Conservation (phyloP, 37 sponge, comb jelly and placozoan genomes). For the Ephydatia muelleri region DNA sequence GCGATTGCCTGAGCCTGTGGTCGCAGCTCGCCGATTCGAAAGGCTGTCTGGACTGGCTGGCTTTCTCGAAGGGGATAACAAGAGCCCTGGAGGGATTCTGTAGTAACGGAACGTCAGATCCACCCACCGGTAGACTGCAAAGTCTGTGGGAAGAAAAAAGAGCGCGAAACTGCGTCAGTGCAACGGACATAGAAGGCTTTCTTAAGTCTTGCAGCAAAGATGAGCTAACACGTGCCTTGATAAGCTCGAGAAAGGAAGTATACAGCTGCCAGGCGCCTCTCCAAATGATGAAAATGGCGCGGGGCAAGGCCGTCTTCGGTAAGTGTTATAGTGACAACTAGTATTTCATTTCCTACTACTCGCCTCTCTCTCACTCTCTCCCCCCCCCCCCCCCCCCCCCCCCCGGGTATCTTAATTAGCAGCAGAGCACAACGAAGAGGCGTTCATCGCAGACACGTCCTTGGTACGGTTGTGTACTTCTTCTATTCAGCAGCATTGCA, state of each 20-base stretch:
- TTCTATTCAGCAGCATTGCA: too few species aligned
- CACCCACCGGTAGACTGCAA: neutral
- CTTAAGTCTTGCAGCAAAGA: conserved; percentile 12
- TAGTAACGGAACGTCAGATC: neutral
- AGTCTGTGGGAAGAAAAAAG: neutral
- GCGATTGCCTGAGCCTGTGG: conserved; percentile 29
- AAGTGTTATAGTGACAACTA: too few species aligned
- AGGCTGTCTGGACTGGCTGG: conserved; percentile 38
- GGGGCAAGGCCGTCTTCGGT: neutral
- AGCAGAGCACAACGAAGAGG: too few species aligned
- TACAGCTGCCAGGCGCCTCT: conserved; percentile 37
- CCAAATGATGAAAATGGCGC: neutral
- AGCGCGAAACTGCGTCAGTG: neutral
- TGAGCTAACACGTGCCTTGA: conserved; percentile 9
- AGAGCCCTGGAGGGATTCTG: conserved; percentile 15
- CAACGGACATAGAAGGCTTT: conserved; percentile 22
- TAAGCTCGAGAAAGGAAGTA: conserved; percentile 39
- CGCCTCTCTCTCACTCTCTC: too few species aligned
- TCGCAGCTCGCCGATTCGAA: conserved; percentile 5
- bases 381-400: too few species aligned
- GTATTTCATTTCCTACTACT: too few species aligned
- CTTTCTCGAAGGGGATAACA: conserved; percentile 24
- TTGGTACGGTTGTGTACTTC: too few species aligned
- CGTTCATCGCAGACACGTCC: too few species aligned
- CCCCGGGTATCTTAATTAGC: too few species aligned